phyloP scores from a whole-genome alignment of 2,888 invertebrate genomes.

The Isotomurus palustris region DNA sequence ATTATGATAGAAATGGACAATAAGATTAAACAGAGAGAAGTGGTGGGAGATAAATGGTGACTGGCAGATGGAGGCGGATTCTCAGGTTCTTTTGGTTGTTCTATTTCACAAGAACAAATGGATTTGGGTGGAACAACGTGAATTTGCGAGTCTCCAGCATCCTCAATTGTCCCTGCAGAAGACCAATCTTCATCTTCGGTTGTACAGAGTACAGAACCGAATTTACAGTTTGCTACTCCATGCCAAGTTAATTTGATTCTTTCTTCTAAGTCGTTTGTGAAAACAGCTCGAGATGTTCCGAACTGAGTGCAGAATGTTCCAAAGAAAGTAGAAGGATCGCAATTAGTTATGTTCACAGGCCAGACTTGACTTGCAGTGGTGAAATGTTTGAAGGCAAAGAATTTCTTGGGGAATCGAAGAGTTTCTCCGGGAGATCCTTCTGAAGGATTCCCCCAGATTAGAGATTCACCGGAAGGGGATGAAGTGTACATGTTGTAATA shows the following conservation, averaged over 20 bases:
- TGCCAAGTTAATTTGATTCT: not conserved
- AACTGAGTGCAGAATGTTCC: constrained; percentile 2
- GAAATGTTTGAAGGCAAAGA: constrained; percentile 26
- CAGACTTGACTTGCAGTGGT: constrained; percentile 3
- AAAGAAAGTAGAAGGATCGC: not conserved
- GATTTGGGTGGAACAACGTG: not conserved
- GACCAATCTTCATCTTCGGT: constrained; percentile 2
- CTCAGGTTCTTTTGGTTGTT: too few relatives aligned
- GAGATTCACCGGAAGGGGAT: constrained; percentile 20
- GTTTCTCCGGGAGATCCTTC: not conserved
- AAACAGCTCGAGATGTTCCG: constrained; percentile 6
- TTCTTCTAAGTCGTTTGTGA: constrained; percentile 6
- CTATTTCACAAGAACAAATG: constrained; percentile 8
- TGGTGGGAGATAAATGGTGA: too few relatives aligned
- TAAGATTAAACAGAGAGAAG: too few relatives aligned
- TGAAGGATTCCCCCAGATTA: constrained; percentile 29
- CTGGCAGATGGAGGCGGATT: too few relatives aligned
- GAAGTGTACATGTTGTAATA: constrained; percentile 24
- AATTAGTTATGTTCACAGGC: constrained; percentile 2
- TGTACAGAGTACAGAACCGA: constrained; percentile 8
- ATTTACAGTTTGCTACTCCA: not conserved
- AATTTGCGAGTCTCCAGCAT: not conserved
- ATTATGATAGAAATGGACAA: too few relatives aligned
- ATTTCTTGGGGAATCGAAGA: constrained; percentile 24
- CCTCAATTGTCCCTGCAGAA: not conserved